Base-by-base conservation (phyloP, 2,888 invertebrate species). In the Drosophila differens region DNA sequence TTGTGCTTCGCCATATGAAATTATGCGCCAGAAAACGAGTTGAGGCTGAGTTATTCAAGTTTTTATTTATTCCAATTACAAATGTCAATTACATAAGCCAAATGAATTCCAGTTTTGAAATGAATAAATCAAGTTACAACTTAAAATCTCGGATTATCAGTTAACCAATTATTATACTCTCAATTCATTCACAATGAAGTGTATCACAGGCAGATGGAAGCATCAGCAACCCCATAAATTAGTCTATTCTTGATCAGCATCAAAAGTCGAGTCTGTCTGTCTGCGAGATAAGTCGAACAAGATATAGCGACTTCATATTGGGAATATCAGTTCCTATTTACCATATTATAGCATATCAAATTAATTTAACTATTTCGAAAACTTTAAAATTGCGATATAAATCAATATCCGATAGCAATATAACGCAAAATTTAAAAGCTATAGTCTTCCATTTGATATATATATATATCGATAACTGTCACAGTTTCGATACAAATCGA, bases 31-130 rank as follows among this genome's bases (percentile, higher is more conserved):
- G 30, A 51, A 39, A 49, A 28, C 33, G 19, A 54, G 47, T 39
- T 68, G 47, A 47, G 33, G 41, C 59, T 51, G 41, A 70, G 28
- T 33, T 49, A 12, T 39, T 59, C 5, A 33, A 33, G 3, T 35
- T 41, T 41, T 60, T 6, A 14, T 9, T 30, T 66, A 22, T 35
- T 32, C 6, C 25, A 6, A 25, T 53, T 49, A 19, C 9, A 1
- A 69, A 61, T 54, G 54, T 69, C 51, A 69, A 69, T 61, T 19
- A 41, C 35, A 68, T 41, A 16, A 22, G 49, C 25, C 30, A 58
- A 47, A 19, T 5, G 16, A 4, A 16, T 7, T 22, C 2, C 0
- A 16, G 25, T 25, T 25, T 14, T 16, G 9, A 25, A 47, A 47
- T 25, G 1, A 25, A 9, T 47, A 47, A 16, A 4, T 4, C 7